A percentile compares a stretch with the other conserved stretches of the same genome.
These are phyloP conservation scores for Pipistrellus pipistrellus DNA, from an alignment of 2,797 vertebrate genomes.

Conservation along the genomic window DNA sequence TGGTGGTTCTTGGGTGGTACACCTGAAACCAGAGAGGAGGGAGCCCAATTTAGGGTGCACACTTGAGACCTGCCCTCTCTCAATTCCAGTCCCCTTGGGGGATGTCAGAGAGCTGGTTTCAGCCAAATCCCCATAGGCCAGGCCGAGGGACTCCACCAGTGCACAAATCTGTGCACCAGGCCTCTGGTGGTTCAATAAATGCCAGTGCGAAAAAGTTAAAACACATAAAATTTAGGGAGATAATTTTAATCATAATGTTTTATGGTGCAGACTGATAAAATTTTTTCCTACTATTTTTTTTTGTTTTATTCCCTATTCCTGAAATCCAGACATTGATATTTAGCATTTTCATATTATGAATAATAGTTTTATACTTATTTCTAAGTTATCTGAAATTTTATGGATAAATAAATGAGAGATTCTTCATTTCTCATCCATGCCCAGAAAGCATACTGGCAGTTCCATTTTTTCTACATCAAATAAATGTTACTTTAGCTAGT, in stretches of 20 bases:
- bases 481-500: not conserved
- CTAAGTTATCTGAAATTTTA: conserved; percentile 57
- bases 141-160: too few relatives aligned
- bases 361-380: conserved; percentile 54
- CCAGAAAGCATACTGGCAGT: not conserved
- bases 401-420: conserved; percentile 40
- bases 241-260: conserved; percentile 81
- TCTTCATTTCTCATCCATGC: not conserved
- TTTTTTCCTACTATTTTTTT: conserved; percentile 15
- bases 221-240: conserved; percentile 75
- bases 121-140: too few relatives aligned
- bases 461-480: not conserved
- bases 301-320: conserved; percentile 62
- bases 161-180: too few relatives aligned
- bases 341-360: conserved; percentile 62
- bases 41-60: too few relatives aligned
- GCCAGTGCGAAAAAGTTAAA: conserved; percentile 77
- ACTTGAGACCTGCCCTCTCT: too few relatives aligned
- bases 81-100: too few relatives aligned
- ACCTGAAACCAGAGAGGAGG: too few relatives aligned
- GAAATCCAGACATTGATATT: conserved; percentile 47
- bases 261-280: conserved; percentile 26
- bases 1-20: too few relatives aligned
- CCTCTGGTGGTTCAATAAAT: conserved; percentile 77
- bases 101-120: too few relatives aligned